Base-by-base conservation (phyloP, 2,113 vertebrate genomes). In the Lanius ludovicianus region DNA sequence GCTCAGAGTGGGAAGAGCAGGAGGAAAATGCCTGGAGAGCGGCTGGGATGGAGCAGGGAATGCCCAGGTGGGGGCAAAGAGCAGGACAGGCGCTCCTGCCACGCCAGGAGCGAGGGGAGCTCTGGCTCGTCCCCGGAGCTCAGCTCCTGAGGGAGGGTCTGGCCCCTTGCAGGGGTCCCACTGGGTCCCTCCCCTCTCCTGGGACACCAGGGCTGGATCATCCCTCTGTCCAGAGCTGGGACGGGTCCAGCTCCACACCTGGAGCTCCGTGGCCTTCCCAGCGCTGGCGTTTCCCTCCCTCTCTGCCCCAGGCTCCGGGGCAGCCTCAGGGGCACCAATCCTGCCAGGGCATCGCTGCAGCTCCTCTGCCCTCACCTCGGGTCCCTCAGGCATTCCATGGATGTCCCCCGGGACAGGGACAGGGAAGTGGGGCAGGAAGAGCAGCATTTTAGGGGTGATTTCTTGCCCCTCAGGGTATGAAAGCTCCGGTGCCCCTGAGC, bases 131-230 rank as follows among this genome's bases (percentile, higher is more conserved):
- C 64, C 39, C 7, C 5, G 10, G 50, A 37, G 37, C 37, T 37
- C 37, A 35, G 63, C 49, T 31, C 47, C 64, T 65, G 67, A 55
- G 24, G 47, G 17, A 19, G 82, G 28, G 10, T 22, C 62, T 27
- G 55, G 30, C 14, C 4, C 2, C 0, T 15, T 8, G 8, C 30
- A 10, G 30, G 71, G 27, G 15, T 49, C 84, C 62, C 2, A 1
- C 35, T 35, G 75, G 14, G 16, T 77, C 14, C 35, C 46, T 39
- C 39, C 25, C 3, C 13, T 46, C 33, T 60, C 56, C 46, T 12
- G 50, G 24, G 41, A 68, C 35, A 33, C 30, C 33, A 6, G 41
- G 63, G 28, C 47, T 25, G 75, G 30, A 41, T 23, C 4, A 1
- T 25, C 41, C 46, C 3, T 2, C 70, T 19, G 8, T 25, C 87